Evolutionary conservation across 1,140 invertebrate species (phyloP).

Genomic region (Orchestia grillus): DNA sequence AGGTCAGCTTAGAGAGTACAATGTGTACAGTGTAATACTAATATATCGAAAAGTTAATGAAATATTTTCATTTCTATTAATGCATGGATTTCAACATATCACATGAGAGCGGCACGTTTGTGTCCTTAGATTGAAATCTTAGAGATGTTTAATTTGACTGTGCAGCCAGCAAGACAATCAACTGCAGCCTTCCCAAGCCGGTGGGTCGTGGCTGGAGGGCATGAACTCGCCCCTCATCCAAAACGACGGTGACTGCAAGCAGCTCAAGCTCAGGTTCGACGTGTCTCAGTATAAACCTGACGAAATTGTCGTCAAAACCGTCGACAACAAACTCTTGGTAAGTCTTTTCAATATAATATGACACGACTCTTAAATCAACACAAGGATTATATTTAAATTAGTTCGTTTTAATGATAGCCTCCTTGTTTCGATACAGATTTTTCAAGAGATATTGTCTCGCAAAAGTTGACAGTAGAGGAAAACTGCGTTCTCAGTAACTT

Average conservation of each 20-base stretch:
- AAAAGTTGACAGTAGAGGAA: too few species aligned
- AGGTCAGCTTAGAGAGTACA: too few species aligned
- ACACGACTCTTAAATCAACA: neutral
- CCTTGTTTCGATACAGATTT: neutral
- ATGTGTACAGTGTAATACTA: too few species aligned
- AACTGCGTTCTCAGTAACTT: too few species aligned
- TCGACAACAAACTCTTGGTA: slow-evolving; percentile 95
- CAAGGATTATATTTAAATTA: neutral
- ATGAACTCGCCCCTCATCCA: slow-evolving; percentile 93
- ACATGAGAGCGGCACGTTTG: too few species aligned
- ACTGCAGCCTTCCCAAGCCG: slow-evolving; percentile 59
- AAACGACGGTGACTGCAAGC: slow-evolving; percentile 86
- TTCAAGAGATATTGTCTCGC: too few species aligned
- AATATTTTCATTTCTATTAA: too few species aligned
- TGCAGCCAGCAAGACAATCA: slow-evolving; percentile 66
- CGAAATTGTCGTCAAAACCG: slow-evolving; percentile 96
- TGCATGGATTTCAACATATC: too few species aligned
- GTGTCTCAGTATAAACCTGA: slow-evolving; percentile 94
- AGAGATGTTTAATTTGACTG: slow-evolving; percentile 14
- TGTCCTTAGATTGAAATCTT: neutral
- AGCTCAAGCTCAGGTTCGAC: slow-evolving; percentile 91
- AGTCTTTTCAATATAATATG: slow-evolving; percentile 71
- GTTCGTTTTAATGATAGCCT: neutral
- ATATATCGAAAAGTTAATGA: too few species aligned
- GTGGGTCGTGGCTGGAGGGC: slow-evolving; percentile 79